phyloP scores from a whole-genome alignment of 2,888 invertebrate species.

The Melanchra persicariae region DNA sequence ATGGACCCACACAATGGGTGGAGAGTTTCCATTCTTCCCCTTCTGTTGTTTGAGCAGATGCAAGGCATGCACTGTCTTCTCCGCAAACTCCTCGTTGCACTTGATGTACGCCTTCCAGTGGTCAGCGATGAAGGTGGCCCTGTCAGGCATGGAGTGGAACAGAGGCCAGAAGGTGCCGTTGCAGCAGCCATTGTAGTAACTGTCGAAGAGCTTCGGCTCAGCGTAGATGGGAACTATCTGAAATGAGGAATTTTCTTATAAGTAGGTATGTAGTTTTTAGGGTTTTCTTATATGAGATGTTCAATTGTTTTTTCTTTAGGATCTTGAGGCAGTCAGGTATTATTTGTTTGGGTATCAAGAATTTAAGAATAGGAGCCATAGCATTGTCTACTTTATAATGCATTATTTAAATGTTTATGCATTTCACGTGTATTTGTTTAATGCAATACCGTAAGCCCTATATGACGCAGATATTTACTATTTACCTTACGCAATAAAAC shows the following conservation, averaged over 20 bases:
- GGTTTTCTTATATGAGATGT: not conserved
- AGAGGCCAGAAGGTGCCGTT: slow-evolving; percentile 98
- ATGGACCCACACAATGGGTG: slow-evolving; percentile 97
- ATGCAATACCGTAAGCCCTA: slow-evolving; percentile 25
- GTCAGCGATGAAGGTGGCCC: slow-evolving; percentile 95
- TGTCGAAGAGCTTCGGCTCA: slow-evolving; percentile 94
- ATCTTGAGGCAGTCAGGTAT: not conserved
- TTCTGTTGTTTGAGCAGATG: slow-evolving; percentile 89
- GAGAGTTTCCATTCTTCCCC: slow-evolving; percentile 81
- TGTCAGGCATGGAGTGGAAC: slow-evolving; percentile 97
- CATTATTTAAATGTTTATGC: not conserved
- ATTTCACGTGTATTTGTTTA: slow-evolving; percentile 14
- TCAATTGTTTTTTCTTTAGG: not conserved
- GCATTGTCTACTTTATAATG: not conserved
- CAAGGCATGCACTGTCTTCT: slow-evolving; percentile 93
- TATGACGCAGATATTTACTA: slow-evolving; percentile 14
- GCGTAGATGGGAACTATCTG: slow-evolving; percentile 96
- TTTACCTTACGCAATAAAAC: slow-evolving; percentile 29
- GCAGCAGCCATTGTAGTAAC: slow-evolving; percentile 98
- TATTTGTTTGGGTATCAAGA: not conserved
- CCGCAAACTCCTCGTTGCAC: slow-evolving; percentile 96
- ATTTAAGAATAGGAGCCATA: not conserved
- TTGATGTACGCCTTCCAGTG: slow-evolving; percentile 96
- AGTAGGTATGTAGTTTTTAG: too few species aligned
- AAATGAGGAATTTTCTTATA: slow-evolving; percentile 62